Percentiles rank a stretch among this genome's conserved stretches.
Evolutionary conservation across 2,797 vertebrate genomes (phyloP).

Genomic region (Nasua narica): DNA sequence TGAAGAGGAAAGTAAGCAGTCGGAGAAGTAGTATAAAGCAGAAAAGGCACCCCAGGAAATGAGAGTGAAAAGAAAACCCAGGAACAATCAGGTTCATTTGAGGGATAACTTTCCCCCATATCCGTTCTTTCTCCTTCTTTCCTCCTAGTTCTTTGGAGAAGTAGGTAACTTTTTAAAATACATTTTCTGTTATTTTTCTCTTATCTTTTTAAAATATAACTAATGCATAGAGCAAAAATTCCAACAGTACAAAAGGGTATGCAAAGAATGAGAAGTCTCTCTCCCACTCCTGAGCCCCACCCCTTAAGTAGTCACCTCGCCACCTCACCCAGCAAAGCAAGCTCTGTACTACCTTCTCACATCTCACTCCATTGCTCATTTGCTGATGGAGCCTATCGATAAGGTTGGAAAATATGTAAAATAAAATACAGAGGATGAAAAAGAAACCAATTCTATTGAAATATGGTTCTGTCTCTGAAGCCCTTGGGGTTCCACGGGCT

Average conservation of each 20-base stretch:
- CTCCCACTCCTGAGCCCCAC: not conserved
- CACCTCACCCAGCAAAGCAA: not conserved
- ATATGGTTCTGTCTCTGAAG: not conserved
- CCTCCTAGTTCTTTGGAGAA: not conserved
- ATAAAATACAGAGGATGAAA: not conserved
- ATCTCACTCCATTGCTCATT: not conserved
- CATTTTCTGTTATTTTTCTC: not conserved
- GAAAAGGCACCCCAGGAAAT: not conserved
- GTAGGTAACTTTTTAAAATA: not conserved
- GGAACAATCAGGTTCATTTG: not conserved
- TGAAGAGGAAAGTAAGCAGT: not conserved
- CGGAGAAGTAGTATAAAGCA: not conserved
- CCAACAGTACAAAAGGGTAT: not conserved
- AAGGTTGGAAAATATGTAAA: not conserved
- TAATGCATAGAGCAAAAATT: not conserved
- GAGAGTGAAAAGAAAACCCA: not conserved
- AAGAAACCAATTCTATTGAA: not conserved
- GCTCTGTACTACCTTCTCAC: not conserved
- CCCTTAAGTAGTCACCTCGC: not conserved
- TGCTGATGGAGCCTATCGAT: not conserved
- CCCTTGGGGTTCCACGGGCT: not conserved
- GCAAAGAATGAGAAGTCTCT: not conserved
- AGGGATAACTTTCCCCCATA: not conserved
- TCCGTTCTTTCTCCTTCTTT: not conserved
- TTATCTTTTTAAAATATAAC: slow-evolving; percentile 1